These are phyloP conservation scores for Salvelinus namaycush DNA, from an alignment of 2,113 vertebrate species.

Conservation along the genomic window DNA sequence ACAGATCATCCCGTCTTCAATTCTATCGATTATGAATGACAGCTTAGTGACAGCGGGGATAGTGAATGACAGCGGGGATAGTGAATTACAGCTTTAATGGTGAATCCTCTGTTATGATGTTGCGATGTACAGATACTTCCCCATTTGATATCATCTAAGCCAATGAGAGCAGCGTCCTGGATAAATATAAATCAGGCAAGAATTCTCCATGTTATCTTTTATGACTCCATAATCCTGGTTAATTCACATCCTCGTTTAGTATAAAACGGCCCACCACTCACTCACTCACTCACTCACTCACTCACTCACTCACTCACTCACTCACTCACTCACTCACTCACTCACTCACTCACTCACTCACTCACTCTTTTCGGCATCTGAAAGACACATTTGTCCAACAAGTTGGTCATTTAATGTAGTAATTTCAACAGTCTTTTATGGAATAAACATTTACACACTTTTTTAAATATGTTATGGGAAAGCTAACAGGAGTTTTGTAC, in stretches of 20 bases:
- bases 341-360: too few species aligned
- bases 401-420: not conserved
- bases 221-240: slow-evolving; percentile 4
- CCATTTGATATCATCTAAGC: slow-evolving; percentile 21
- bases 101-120: not conserved
- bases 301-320: too few species aligned
- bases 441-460: not conserved
- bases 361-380: not conserved
- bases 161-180: not conserved
- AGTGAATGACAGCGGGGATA: not conserved
- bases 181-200: too few species aligned
- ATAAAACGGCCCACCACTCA: not conserved
- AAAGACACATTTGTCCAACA: not conserved
- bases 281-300: too few species aligned
- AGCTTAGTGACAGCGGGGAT: not conserved
- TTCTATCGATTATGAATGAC: not conserved
- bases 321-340: not conserved
- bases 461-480: not conserved
- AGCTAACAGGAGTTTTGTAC: not conserved
- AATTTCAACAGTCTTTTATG: not conserved
- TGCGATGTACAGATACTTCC: not conserved
- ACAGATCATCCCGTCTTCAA: too few species aligned
- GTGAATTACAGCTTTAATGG: not conserved
- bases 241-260: slow-evolving; percentile 13
- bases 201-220: not conserved